Base-by-base conservation (phyloP, 2,113 vertebrate species). In the Saiga tatarica region DNA sequence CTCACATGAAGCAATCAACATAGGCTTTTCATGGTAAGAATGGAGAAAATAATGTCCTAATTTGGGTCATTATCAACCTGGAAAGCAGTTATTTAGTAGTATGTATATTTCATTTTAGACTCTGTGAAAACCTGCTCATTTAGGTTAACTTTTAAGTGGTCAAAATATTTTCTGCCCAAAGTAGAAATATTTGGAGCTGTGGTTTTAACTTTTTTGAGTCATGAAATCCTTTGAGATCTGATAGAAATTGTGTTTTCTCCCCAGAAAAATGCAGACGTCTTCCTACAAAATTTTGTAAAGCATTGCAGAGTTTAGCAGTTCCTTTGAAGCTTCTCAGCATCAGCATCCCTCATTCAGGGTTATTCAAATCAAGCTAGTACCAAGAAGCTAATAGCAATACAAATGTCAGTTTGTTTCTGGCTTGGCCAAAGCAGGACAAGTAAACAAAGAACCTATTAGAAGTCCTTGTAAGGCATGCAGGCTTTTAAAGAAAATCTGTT, bases 391-490 rank as follows among this genome's bases (percentile, higher is more conserved):
- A 39, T 76, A 81, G 47, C 30, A 91, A 2, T 88, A 95, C 45
- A 95, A 89, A 92, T 95, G 28, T 55, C 39, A 39, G 36, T 92
- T 97, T 98, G 92, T 97, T 97, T 95, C 91, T 97, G 90, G 33
- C 36, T 50, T 97, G 62, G 15, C 82, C 67, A 96, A 50, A 96
- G 60, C 12, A 84, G 71, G 87, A 87, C 85, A 90, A 94, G 36
- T 94, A 64, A 89, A 91, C 30, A 90, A 94, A 93, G 78, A 97
- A 84, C 62, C n/a, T 60, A 33, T 89, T 76, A 92, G 85, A 92
- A 90, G 30, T 95, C 85, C 82, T 95, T 97, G 5, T 79, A 96
- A 96, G 62, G 42, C 10, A 13, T 90, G 45, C n/a, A 64, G 52
- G 21, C 71, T 96, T 87, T 33, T 17, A 74, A 71, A 82, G 74